Conservation (phyloP, 2,797 vertebrate genomes). For the Macrochelys suwanniensis region DNA sequence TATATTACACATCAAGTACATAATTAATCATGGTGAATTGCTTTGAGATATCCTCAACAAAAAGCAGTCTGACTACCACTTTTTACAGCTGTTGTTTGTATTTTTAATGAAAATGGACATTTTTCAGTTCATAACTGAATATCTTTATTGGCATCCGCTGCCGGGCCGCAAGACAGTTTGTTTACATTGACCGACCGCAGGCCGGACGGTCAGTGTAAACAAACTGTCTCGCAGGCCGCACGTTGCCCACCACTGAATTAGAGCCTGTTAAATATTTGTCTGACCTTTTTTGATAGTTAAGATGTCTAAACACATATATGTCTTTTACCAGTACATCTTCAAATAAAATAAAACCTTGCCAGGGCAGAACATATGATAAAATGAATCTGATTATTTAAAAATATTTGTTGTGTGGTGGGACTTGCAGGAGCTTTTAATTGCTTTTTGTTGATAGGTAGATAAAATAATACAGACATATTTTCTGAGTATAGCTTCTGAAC, state of each 20-base stretch:
- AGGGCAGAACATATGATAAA: neutral
- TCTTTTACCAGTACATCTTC: neutral
- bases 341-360: neutral
- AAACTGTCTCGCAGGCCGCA: no score
- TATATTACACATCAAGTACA: conserved; percentile 36
- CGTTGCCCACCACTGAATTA: no score
- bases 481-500: neutral
- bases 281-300: no score
- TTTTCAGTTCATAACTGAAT: neutral
- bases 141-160: neutral
- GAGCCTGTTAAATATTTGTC: no score
- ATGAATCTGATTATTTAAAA: neutral
- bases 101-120: conserved; percentile 43
- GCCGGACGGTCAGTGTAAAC: no score
- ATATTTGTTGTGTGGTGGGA: neutral
- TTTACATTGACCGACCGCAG: no score
- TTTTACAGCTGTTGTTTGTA: conserved; percentile 37
- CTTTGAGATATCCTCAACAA: conserved; percentile 29
- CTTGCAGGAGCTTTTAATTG: neutral
- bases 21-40: conserved; percentile 54
- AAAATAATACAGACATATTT: neutral
- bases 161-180: no score
- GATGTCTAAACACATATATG: neutral
- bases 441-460: neutral
- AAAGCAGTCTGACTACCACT: conserved; percentile 13